phyloP scores from a whole-genome alignment of 1,140 invertebrate genomes.

The Solenopsis invicta region DNA sequence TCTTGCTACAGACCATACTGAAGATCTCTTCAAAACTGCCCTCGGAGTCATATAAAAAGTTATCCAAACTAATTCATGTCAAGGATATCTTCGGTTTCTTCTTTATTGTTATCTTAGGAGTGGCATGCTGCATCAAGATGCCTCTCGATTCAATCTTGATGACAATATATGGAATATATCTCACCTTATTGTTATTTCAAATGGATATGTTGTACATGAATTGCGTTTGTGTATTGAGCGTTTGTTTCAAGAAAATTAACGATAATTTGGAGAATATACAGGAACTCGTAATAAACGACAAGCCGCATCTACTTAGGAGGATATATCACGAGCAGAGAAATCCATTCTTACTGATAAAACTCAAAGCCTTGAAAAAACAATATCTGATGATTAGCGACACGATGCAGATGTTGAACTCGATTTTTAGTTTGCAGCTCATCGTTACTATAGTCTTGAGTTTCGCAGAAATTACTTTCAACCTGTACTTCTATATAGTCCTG shows the following conservation, averaged over 20 bases:
- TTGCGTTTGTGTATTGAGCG: slow-evolving; percentile 76
- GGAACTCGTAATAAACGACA: slow-evolving; percentile 57
- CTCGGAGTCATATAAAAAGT: slow-evolving; percentile 59
- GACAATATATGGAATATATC: slow-evolving; percentile 66
- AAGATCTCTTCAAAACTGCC: slow-evolving; percentile 72
- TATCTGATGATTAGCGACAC: slow-evolving; percentile 80
- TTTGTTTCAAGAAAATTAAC: slow-evolving; percentile 79
- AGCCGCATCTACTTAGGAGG: slow-evolving; percentile 74
- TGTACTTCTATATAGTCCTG: slow-evolving; percentile 81
- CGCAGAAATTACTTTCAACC: slow-evolving; percentile 79
- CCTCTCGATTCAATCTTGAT: not conserved
- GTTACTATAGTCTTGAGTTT: slow-evolving; percentile 77
- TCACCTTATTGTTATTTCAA: slow-evolving; percentile 68
- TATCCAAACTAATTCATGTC: slow-evolving; percentile 73
- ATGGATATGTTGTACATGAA: slow-evolving; percentile 81
- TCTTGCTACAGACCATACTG: slow-evolving; percentile 69
- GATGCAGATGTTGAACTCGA: slow-evolving; percentile 76
- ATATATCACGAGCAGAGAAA: slow-evolving; percentile 76
- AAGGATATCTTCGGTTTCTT: slow-evolving; percentile 79
- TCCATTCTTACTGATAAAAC: slow-evolving; percentile 76
- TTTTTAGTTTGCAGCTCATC: slow-evolving; percentile 78
- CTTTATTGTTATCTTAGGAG: slow-evolving; percentile 57
- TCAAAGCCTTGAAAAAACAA: slow-evolving; percentile 77
- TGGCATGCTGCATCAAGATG: slow-evolving; percentile 56
- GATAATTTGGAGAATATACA: slow-evolving; percentile 71